These are phyloP conservation scores for Silurus aristotelis DNA, from an alignment of 2,797 vertebrate genomes.

Conservation along the genomic window DNA sequence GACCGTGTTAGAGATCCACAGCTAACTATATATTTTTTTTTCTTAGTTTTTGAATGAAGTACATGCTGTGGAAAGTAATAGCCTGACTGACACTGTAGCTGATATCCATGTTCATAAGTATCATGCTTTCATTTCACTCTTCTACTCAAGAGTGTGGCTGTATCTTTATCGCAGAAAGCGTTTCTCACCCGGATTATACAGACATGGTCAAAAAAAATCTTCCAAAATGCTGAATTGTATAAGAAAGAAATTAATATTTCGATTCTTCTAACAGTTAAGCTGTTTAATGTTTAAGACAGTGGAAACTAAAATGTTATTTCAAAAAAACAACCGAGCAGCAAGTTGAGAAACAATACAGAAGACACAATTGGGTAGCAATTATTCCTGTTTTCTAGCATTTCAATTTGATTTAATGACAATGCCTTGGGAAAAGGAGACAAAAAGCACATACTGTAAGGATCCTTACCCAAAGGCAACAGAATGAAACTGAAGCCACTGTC, in stretches of 20 bases:
- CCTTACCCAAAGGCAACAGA: constrained; percentile 64
- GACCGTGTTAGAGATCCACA: constrained; percentile 47
- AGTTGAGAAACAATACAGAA: constrained; percentile 55
- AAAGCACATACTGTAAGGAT: constrained; percentile 48
- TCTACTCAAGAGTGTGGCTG: constrained; percentile 50
- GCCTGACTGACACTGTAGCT: constrained; percentile 53
- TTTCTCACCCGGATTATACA: constrained; percentile 53
- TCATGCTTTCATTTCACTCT: constrained; percentile 49
- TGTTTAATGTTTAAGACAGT: constrained; percentile 59
- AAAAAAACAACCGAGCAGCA: constrained; percentile 53
- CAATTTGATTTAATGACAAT: constrained; percentile 48
- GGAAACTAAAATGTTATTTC: constrained; percentile 57
- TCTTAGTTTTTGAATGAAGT: constrained; percentile 44
- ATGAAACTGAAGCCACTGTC: constrained; percentile 61
- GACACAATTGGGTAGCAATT: constrained; percentile 47
- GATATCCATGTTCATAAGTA: constrained; percentile 50
- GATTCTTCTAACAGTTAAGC: constrained; percentile 53
- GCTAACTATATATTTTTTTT: constrained; percentile 26
- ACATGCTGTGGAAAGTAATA: constrained; percentile 55
- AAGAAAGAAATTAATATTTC: constrained; percentile 50
- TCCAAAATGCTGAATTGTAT: constrained; percentile 50
- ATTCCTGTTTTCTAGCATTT: constrained; percentile 49
- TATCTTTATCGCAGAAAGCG: constrained; percentile 61
- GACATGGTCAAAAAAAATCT: constrained; percentile 64
- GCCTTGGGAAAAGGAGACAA: constrained; percentile 52